A percentile compares a stretch with the other conserved stretches of the same genome.
These are phyloP conservation scores for Pterobdella sp. DNA, from an alignment of 2,888 invertebrate genomes.

Conservation along the genomic window DNA sequence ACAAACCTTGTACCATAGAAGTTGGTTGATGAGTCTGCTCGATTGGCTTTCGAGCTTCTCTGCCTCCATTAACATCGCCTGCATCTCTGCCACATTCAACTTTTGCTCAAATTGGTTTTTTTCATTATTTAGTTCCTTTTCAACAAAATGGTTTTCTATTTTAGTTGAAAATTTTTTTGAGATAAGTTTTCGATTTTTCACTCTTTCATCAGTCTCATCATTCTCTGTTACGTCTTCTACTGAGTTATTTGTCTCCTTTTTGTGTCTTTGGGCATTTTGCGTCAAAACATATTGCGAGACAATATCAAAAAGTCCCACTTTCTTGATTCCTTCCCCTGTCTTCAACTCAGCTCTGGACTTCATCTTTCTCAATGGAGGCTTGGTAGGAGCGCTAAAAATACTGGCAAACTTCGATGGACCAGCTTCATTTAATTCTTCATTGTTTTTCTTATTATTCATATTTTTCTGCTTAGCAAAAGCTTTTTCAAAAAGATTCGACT, in stretches of 20 bases:
- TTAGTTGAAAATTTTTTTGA: no score
- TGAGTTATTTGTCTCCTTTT: no score
- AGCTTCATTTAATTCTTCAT: background rate
- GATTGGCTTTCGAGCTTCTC: conserved; percentile 7
- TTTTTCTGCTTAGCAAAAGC: background rate
- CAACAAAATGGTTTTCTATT: no score
- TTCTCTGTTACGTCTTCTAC: background rate
- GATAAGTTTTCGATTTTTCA: background rate
- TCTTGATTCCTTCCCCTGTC: background rate
- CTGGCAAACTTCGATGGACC: background rate
- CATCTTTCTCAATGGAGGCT: background rate
- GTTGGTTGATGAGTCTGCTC: background rate
- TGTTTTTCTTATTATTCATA: no score
- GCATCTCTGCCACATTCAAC: background rate
- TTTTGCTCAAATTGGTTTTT: background rate
- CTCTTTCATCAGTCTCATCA: background rate
- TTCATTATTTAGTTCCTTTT: no score
- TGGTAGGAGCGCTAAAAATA: background rate
- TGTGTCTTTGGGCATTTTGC: no score
- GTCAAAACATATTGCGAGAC: background rate
- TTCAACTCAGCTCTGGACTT: background rate
- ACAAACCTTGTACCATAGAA: background rate
- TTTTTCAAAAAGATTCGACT: background rate
- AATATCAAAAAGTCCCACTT: background rate
- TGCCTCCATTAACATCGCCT: background rate